Evolutionary conservation across 1,140 invertebrate species (phyloP).

Genomic region (Bombus turneri): DNA sequence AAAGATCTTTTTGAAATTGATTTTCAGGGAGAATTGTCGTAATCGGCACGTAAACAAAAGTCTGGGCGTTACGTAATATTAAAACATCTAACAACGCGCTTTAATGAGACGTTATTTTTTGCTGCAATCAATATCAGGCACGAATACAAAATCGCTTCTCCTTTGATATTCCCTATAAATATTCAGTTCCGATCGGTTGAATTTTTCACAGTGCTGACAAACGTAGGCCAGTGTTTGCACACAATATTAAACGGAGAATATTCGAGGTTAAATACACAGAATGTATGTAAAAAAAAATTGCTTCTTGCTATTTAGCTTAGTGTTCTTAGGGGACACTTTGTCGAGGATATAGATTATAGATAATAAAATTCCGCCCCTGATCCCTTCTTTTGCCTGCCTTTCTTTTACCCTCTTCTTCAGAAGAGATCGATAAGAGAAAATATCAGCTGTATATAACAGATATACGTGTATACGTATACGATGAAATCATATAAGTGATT

Average conservation of each 20-base stretch:
- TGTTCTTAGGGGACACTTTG: not conserved
- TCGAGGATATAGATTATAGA: not conserved
- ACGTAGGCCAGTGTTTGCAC: not conserved
- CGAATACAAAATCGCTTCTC: constrained; percentile 32
- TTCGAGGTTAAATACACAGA: not conserved
- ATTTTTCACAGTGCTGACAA: not conserved
- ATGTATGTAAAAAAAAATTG: not conserved
- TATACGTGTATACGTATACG: not conserved
- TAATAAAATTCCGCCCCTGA: constrained; percentile 19
- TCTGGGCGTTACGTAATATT: not conserved
- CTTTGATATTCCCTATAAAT: constrained; percentile 36
- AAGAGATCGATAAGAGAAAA: constrained; percentile 38
- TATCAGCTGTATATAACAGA: constrained; percentile 1
- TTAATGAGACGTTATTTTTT: constrained; percentile 23
- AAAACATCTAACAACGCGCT: not conserved
- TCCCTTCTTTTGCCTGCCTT: too few relatives aligned
- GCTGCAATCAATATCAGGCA: constrained; percentile 13
- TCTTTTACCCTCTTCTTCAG: not conserved
- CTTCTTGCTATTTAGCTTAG: not conserved
- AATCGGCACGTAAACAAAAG: not conserved
- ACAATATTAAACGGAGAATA: not conserved
- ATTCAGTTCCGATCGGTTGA: constrained; percentile 15
- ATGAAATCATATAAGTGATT: not conserved
- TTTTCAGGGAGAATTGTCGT: not conserved
- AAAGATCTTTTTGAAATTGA: not conserved